Evolutionary conservation across 2,888 invertebrate genomes (phyloP).

Genomic region (Drosophila rubida): DNA sequence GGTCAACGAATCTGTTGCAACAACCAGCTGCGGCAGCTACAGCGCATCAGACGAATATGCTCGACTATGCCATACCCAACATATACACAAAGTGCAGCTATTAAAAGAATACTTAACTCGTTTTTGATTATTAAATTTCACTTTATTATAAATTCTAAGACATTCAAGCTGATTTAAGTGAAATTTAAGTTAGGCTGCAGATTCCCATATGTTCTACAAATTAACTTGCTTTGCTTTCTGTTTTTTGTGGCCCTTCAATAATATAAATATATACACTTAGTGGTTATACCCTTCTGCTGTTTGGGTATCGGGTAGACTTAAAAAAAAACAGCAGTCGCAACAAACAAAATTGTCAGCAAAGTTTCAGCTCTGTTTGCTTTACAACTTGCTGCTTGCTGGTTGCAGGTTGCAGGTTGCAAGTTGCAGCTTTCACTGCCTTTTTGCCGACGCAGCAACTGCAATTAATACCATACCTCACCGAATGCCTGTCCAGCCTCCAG

Average conservation of each 20-base stretch:
- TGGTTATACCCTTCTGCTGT: neutral
- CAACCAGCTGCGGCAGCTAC: neutral
- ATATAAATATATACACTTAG: too few relatives aligned
- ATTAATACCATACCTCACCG: constrained; percentile 32
- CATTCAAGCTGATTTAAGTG: too few relatives aligned
- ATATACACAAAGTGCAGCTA: neutral
- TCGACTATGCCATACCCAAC: neutral
- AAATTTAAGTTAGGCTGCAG: too few relatives aligned
- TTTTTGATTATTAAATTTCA: too few relatives aligned
- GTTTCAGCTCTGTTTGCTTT: constrained; percentile 52
- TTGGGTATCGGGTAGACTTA: neutral
- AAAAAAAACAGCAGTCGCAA: neutral
- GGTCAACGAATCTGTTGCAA: constrained; percentile 40
- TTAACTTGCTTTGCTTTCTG: too few relatives aligned
- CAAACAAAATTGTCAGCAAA: constrained; percentile 45
- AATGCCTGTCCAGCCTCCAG: neutral
- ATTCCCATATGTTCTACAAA: too few relatives aligned
- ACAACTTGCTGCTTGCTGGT: neutral
- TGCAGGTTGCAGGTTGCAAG: constrained; percentile 1
- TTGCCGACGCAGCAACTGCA: constrained; percentile 27
- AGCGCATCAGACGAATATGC: neutral
- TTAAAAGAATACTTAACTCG: too few relatives aligned
- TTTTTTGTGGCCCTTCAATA: too few relatives aligned
- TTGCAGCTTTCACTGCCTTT: constrained; percentile 38
- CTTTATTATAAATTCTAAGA: too few relatives aligned